Evolutionary conservation across 2,797 vertebrate species (phyloP).

Genomic region (Masticophis lateralis): DNA sequence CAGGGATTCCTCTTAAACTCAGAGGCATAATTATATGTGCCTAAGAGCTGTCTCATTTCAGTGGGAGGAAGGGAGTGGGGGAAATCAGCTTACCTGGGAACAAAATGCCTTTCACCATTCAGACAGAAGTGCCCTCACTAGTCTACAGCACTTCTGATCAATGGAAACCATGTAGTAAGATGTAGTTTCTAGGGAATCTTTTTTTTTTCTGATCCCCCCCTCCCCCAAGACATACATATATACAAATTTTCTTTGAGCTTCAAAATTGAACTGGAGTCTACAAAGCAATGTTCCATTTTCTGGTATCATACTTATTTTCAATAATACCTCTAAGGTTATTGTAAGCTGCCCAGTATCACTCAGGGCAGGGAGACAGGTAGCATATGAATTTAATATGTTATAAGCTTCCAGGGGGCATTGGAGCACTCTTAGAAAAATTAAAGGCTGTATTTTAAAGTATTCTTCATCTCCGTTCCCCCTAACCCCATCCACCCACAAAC

Average conservation of each 20-base stretch:
- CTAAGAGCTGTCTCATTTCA: neutral
- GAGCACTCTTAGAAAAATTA: neutral
- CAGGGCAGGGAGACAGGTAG: neutral
- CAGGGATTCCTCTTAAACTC: neutral
- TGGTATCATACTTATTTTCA: neutral
- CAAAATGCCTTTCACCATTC: neutral
- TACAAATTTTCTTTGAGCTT: neutral
- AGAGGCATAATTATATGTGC: neutral
- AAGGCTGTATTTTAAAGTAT: neutral
- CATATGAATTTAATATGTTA: neutral
- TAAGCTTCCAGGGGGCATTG: neutral
- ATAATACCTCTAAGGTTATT: neutral
- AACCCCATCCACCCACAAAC: neutral
- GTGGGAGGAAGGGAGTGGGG: neutral
- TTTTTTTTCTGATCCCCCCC: neutral
- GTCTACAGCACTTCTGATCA: neutral
- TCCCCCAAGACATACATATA: neutral
- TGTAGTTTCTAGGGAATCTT: neutral
- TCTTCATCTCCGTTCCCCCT: neutral
- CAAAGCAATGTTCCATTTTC: neutral
- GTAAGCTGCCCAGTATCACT: neutral
- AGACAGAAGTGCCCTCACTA: neutral
- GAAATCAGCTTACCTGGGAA: neutral
- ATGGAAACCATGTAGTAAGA: neutral
- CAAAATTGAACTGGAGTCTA: neutral